phyloP scores from a whole-genome alignment of 2,113 vertebrate genomes.

The Semicossyphus pulcher region DNA sequence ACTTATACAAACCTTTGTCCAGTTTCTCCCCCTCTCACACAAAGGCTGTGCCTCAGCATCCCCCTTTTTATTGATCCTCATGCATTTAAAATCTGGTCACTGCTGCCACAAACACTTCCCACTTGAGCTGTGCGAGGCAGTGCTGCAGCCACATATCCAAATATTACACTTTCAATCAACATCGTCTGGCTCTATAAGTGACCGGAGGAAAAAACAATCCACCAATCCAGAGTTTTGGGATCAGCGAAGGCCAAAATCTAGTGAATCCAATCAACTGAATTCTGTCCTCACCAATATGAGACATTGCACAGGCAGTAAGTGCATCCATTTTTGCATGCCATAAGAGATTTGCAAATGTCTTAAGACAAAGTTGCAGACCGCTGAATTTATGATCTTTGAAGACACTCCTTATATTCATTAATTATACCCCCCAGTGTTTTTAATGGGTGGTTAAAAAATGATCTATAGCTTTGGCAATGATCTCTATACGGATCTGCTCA shows the following conservation, averaged over 20 bases:
- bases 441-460: background rate
- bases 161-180: constrained; percentile 84
- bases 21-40: constrained; percentile 75
- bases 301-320: background rate
- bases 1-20: constrained; percentile 73
- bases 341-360: background rate
- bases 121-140: constrained; percentile 85
- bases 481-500: background rate
- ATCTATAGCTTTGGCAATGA: background rate
- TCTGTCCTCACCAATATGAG: background rate
- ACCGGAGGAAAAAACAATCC: constrained; percentile 2
- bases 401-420: too few relatives aligned
- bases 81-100: constrained; percentile 92
- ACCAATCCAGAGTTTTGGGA: background rate
- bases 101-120: constrained; percentile 83
- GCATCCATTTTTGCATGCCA: background rate
- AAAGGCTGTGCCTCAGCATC: constrained; percentile 74
- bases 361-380: background rate
- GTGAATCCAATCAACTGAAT: background rate
- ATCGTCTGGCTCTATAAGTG: constrained; percentile 76
- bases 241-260: constrained; percentile 37
- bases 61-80: constrained; percentile 87
- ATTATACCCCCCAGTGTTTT: background rate
- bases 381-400: background rate
- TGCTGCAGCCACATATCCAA: constrained; percentile 78